phyloP scores from a whole-genome alignment of 2,797 vertebrate species.

The Protosalanx chinensis region DNA sequence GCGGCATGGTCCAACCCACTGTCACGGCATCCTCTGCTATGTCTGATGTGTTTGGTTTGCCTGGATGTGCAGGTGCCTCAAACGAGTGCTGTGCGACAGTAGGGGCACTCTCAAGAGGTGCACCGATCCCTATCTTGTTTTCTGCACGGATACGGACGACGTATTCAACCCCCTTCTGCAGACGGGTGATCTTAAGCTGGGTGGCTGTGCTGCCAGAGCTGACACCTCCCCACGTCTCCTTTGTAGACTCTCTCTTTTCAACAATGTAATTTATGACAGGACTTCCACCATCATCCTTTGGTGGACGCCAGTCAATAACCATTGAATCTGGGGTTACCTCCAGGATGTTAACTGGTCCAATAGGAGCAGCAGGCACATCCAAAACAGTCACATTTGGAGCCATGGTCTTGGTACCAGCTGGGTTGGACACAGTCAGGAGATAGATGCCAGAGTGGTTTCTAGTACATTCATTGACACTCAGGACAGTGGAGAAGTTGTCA shows the following conservation, averaged over 20 bases:
- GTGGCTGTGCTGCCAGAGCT: slow-evolving; percentile 86
- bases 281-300: slow-evolving; percentile 97
- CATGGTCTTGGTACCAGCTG: slow-evolving; percentile 90
- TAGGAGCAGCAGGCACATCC: slow-evolving; percentile 95
- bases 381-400: slow-evolving; percentile 89
- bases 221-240: slow-evolving; percentile 94
- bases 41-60: slow-evolving; percentile 88
- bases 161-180: slow-evolving; percentile 93
- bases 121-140: slow-evolving; percentile 96
- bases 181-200: slow-evolving; percentile 83
- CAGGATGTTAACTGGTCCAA: slow-evolving; percentile 91
- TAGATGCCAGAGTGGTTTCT: slow-evolving; percentile 92
- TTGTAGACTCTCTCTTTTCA: slow-evolving; percentile 94
- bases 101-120: slow-evolving; percentile 90
- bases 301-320: slow-evolving; percentile 96
- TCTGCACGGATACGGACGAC: slow-evolving; percentile 91
- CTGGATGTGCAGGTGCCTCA: slow-evolving; percentile 88
- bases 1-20: slow-evolving; percentile 90
- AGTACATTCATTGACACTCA: slow-evolving; percentile 90
- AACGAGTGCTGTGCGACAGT: slow-evolving; percentile 92
- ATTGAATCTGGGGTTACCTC: slow-evolving; percentile 94
- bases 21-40: slow-evolving; percentile 89
- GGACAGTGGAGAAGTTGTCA: slow-evolving; percentile 88
- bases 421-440: slow-evolving; percentile 91
- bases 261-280: slow-evolving; percentile 92